phyloP scores from a whole-genome alignment of 2,888 invertebrate species.

The Drosophila melanosoma region DNA sequence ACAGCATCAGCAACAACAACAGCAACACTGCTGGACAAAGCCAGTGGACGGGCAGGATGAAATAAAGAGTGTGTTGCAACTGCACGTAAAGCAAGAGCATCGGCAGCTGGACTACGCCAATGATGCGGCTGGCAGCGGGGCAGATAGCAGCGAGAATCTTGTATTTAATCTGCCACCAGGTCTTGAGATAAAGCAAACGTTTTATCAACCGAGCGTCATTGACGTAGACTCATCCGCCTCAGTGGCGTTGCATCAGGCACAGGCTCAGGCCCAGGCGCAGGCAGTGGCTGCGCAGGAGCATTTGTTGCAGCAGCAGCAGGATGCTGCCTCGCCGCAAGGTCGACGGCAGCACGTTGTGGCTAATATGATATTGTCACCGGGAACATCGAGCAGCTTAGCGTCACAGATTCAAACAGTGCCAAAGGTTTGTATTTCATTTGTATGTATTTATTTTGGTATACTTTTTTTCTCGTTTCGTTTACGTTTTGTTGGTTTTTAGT shows the following conservation, averaged over 20 bases:
- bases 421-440: constrained; percentile 84
- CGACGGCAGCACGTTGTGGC: constrained; percentile 83
- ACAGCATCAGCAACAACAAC: constrained; percentile 58
- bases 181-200: constrained; percentile 82
- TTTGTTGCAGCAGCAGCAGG: constrained; percentile 67
- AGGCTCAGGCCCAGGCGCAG: constrained; percentile 59
- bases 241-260: constrained; percentile 63
- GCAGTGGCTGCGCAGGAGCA: constrained; percentile 63
- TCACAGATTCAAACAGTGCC: constrained; percentile 85
- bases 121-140: constrained; percentile 53
- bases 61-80: constrained; percentile 81
- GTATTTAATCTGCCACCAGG: constrained; percentile 83
- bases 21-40: constrained; percentile 79
- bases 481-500: constrained; percentile 19
- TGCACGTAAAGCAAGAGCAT: constrained; percentile 83
- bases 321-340: constrained; percentile 45
- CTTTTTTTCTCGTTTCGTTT: constrained; percentile 50
- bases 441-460: constrained; percentile 72
- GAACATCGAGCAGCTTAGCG: constrained; percentile 76
- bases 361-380: constrained; percentile 84
- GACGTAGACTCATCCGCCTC: constrained; percentile 49
- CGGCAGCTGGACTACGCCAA: constrained; percentile 78
- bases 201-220: constrained; percentile 66
- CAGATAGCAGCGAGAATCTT: constrained; percentile 78
- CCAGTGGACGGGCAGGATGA: constrained; percentile 78